Percentiles rank a stretch among this genome's conserved stretches.
Evolutionary conservation across 2,888 invertebrate species (phyloP).

Genomic region (Apodemia zela): DNA sequence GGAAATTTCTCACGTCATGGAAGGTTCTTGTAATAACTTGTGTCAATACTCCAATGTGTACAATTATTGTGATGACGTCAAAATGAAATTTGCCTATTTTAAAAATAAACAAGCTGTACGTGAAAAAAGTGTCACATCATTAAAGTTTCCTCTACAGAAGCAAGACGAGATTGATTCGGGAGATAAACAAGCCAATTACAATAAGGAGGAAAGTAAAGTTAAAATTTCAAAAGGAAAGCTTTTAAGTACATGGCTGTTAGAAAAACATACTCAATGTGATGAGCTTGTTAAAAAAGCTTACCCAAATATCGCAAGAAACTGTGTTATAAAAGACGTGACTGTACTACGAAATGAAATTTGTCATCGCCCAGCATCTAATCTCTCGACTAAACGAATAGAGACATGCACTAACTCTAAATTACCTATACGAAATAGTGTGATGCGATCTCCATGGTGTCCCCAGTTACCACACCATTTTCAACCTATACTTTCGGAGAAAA

Average conservation of each 20-base stretch:
- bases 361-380: slow-evolving; percentile 61
- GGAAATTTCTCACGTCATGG: slow-evolving; percentile 37
- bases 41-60: not conserved
- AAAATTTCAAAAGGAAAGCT: not conserved
- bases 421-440: slow-evolving; percentile 71
- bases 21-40: slow-evolving; percentile 22
- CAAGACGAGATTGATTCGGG: not conserved
- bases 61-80: not conserved
- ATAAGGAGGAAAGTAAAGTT: not conserved
- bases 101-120: not conserved
- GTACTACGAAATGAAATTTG: slow-evolving; percentile 68
- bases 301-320: slow-evolving; percentile 71
- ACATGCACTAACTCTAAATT: slow-evolving; percentile 32
- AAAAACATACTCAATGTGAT: not conserved
- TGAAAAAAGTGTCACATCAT: not conserved
- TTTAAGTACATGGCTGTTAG: not conserved
- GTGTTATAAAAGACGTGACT: slow-evolving; percentile 62
- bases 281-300: slow-evolving; percentile 63
- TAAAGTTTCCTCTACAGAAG: not conserved
- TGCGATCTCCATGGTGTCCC: slow-evolving; percentile 81
- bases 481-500: slow-evolving; percentile 41
- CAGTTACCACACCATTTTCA: slow-evolving; percentile 55
- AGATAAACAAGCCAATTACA: not conserved
- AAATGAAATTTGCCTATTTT: not conserved
- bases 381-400: slow-evolving; percentile 48